Conservation (phyloP, 1,140 invertebrate species). For the Neotoxoptera formosana region DNA sequence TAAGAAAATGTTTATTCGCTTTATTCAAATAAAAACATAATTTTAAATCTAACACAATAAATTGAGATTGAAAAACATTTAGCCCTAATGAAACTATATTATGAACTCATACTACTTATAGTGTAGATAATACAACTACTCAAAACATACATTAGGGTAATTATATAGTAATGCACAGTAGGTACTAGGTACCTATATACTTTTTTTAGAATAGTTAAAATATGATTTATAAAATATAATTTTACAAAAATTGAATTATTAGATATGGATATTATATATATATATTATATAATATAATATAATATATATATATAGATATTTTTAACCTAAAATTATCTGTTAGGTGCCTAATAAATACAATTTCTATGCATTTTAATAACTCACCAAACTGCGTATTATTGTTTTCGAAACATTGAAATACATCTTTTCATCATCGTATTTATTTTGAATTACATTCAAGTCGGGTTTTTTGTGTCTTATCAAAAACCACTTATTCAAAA, state of each 20-base stretch:
- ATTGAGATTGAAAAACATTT: background rate
- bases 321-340: background rate
- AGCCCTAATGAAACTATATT: no score
- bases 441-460: background rate
- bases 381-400: background rate
- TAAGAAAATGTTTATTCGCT: background rate
- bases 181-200: no score
- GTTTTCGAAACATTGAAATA: background rate
- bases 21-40: background rate
- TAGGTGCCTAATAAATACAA: background rate
- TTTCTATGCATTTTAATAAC: background rate
- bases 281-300: no score
- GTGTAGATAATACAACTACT: no score
- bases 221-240: no score
- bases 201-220: no score
- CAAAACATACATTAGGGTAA: no score
- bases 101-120: no score
- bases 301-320: no score
- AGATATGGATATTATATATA: no score
- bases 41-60: background rate
- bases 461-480: background rate
- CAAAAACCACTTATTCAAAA: background rate
- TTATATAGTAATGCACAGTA: no score
- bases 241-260: no score
- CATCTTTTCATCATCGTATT: background rate